phyloP scores from a whole-genome alignment of 2,113 vertebrate species.

The Plotosus lineatus region DNA sequence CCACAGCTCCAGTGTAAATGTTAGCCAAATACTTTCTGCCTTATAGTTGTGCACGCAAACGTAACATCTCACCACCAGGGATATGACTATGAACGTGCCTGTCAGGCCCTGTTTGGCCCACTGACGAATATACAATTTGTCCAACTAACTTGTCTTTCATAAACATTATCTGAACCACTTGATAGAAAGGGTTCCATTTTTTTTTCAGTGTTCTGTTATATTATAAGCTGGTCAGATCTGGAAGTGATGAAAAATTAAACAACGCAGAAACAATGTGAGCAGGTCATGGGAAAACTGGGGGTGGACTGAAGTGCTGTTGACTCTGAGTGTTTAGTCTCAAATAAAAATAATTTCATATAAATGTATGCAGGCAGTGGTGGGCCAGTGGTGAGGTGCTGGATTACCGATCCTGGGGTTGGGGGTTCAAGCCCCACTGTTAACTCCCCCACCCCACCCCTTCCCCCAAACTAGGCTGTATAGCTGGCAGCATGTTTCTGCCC shows the following conservation, averaged over 20 bases:
- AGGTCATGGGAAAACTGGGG: constrained; percentile 45
- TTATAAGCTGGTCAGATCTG: constrained; percentile 11
- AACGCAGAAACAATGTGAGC: background rate
- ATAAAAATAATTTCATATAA: background rate
- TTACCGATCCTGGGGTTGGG: no score
- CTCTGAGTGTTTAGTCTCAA: background rate
- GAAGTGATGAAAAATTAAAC: constrained; percentile 3
- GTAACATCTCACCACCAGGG: background rate
- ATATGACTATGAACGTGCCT: no score
- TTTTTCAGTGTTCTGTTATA: constrained; percentile 21
- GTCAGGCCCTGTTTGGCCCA: background rate
- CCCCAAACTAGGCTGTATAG: no score
- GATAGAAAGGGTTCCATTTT: background rate
- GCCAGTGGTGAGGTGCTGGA: no score
- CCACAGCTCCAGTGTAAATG: background rate
- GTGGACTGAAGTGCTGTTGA: constrained; percentile 9
- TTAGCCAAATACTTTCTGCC: background rate
- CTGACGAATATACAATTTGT: background rate
- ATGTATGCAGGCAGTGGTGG: no score
- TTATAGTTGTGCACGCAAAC: background rate
- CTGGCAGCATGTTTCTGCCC: no score
- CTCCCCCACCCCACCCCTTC: no score
- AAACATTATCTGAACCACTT: background rate
- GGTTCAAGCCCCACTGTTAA: no score
- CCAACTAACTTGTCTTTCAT: background rate